Percentiles rank a stretch among this genome's conserved stretches.
Evolutionary conservation across 2,888 invertebrate genomes (phyloP).

Genomic region (Athalia cordata): DNA sequence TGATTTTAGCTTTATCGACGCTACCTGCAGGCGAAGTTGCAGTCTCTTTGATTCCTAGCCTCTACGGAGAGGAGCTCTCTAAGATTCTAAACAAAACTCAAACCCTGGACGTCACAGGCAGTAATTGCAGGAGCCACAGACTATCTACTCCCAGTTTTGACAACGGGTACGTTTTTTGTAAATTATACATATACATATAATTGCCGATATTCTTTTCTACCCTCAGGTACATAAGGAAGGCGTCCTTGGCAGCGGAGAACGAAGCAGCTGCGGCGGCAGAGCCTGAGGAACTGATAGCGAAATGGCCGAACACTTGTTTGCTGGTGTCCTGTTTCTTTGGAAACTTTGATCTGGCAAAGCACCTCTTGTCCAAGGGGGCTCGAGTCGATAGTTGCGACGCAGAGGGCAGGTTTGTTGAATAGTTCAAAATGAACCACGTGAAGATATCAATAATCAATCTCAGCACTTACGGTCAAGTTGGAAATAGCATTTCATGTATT

Average conservation of each 20-base stretch:
- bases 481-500: no score
- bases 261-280: slow-evolving; percentile 60
- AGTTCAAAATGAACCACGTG: not conserved
- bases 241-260: slow-evolving; percentile 60
- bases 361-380: slow-evolving; percentile 77
- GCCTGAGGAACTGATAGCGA: slow-evolving; percentile 73
- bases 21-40: slow-evolving; percentile 67
- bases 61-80: slow-evolving; percentile 58
- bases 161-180: slow-evolving; percentile 53
- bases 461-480: no score
- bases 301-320: slow-evolving; percentile 75
- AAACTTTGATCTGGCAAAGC: slow-evolving; percentile 75
- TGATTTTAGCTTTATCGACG: slow-evolving; percentile 60
- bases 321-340: slow-evolving; percentile 80
- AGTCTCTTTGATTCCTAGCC: slow-evolving; percentile 58
- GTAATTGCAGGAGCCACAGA: slow-evolving; percentile 48
- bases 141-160: slow-evolving; percentile 52
- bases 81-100: slow-evolving; percentile 58
- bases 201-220: not conserved
- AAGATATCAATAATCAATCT: slow-evolving; percentile 41
- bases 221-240: slow-evolving; percentile 59
- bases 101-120: slow-evolving; percentile 48
- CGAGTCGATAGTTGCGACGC: slow-evolving; percentile 81
- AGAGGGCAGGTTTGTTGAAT: slow-evolving; percentile 78
- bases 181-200: not conserved